Evolutionary conservation across 2,113 vertebrate genomes (phyloP).

Genomic region (Lepus americanus): DNA sequence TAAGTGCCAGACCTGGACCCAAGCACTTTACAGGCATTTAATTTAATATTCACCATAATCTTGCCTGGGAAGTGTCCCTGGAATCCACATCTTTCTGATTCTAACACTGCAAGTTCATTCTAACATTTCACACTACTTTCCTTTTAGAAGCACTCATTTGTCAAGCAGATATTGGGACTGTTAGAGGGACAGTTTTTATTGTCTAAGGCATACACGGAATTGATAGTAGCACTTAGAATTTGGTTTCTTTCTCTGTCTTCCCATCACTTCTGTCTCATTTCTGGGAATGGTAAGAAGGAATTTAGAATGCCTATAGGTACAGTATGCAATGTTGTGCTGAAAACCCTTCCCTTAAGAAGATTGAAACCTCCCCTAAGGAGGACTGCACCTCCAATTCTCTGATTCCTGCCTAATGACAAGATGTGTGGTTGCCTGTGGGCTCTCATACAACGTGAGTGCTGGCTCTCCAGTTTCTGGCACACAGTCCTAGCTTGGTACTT

Average conservation of each 20-base stretch:
- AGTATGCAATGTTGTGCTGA: neutral
- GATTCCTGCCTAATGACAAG: neutral
- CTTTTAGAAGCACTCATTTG: neutral
- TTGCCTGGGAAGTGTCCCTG: neutral
- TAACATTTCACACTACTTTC: neutral
- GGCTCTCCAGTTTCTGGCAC: neutral
- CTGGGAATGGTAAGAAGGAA: neutral
- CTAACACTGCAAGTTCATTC: neutral
- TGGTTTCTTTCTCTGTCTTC: neutral
- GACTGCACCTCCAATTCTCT: neutral
- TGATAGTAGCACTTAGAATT: neutral
- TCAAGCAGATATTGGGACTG: neutral
- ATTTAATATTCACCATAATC: neutral
- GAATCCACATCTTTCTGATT: constrained; percentile 2
- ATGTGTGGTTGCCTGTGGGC: neutral
- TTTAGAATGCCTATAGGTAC: neutral
- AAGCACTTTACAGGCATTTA: neutral
- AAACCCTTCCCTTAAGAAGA: neutral
- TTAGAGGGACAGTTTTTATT: constrained; percentile 3
- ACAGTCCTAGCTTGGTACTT: neutral
- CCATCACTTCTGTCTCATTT: neutral
- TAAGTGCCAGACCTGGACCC: neutral
- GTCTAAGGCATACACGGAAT: neutral
- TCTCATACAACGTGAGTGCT: neutral
- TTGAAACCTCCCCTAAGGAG: constrained; percentile 9